These are phyloP conservation scores for Drosophila sulfurigaster DNA, from an alignment of 1,140 invertebrate species.

Conservation along the genomic window DNA sequence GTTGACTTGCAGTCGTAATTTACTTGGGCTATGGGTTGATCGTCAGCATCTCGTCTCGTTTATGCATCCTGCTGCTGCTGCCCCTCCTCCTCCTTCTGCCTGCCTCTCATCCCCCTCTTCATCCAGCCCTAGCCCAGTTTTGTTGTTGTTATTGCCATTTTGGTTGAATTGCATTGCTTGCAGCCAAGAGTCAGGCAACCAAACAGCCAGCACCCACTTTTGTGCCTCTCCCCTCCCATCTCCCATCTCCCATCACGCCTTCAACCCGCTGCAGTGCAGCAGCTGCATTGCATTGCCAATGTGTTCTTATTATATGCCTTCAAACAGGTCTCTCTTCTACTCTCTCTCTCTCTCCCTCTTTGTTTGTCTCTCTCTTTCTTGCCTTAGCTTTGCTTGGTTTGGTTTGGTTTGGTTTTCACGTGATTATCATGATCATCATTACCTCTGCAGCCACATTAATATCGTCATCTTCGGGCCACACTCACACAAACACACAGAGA, in stretches of 20 bases:
- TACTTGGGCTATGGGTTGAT: constrained; percentile 81
- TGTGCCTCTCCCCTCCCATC: neutral
- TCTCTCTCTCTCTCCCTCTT: neutral
- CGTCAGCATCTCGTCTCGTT: constrained; percentile 49
- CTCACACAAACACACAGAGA: constrained; percentile 9
- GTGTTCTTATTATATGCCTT: constrained; percentile 78
- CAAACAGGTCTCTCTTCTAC: constrained; percentile 65
- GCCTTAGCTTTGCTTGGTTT: constrained; percentile 51
- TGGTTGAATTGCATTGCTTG: constrained; percentile 41
- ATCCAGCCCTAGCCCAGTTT: constrained; percentile 48
- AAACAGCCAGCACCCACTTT: constrained; percentile 43
- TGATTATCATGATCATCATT: constrained; percentile 84
- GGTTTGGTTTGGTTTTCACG: constrained; percentile 81
- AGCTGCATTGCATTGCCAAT: constrained; percentile 72
- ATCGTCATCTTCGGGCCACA: constrained; percentile 77
- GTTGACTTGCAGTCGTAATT: constrained; percentile 81
- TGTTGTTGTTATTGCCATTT: constrained; percentile 60
- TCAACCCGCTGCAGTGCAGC: constrained; percentile 26
- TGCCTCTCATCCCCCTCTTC: neutral
- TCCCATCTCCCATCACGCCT: neutral
- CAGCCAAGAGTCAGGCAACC: neutral
- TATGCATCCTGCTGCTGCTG: constrained; percentile 63
- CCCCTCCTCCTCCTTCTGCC: constrained; percentile 50
- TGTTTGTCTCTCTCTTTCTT: neutral
- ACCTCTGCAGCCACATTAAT: constrained; percentile 80